Evolutionary conservation across 1,140 invertebrate species (phyloP), one percentile per base, ranked within the genome.

Genomic region (Philotrypesis tridentata): DNA sequence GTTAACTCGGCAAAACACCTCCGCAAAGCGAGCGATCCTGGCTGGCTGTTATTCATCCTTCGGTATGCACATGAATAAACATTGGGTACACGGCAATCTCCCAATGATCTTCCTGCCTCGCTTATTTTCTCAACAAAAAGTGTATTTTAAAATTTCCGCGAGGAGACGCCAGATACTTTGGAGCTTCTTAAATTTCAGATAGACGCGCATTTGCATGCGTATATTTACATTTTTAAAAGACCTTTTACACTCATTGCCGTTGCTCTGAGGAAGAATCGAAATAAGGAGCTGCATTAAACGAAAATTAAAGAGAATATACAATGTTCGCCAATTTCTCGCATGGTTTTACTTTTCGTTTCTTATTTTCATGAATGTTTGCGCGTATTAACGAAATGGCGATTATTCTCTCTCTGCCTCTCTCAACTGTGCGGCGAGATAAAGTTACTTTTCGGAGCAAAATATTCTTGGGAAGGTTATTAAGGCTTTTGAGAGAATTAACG

Each of bases 61-160:
- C 75, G 70, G 75, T 75, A 78, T 78, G 68, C 63, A 82, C 81
- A 82, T 82, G 81, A 82, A 82, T 79, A 82, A 82, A 73, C 80
- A 77, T 82, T 21, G 48, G n/a, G 29, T 21, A 48, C 43, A 37
- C 40, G 55, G 37, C 21, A 71, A 82, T 82, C 75, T 72, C 6
- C 75, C 29, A 77, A 79, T 78, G 75, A 82, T 82, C 75, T 82
- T 82, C 31, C 81, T 78, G 40, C 48, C 29, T 31, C 23, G 43
- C 55, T 61, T 40, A 65, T 33, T 68, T 63, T 63, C 79, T 73
- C 55, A 67, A 25, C 68, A 40, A 71, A 82, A 82, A 82, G 67
- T 77, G 67, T 55, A 72, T 77, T 82, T 77, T 65, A 82, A 77
- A 63, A 37, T 75, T 81, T 76, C 72, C 73, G 80, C 31, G 27